Evolutionary conservation across 2,113 vertebrate genomes (phyloP).

Genomic region (Ochotona princeps): DNA sequence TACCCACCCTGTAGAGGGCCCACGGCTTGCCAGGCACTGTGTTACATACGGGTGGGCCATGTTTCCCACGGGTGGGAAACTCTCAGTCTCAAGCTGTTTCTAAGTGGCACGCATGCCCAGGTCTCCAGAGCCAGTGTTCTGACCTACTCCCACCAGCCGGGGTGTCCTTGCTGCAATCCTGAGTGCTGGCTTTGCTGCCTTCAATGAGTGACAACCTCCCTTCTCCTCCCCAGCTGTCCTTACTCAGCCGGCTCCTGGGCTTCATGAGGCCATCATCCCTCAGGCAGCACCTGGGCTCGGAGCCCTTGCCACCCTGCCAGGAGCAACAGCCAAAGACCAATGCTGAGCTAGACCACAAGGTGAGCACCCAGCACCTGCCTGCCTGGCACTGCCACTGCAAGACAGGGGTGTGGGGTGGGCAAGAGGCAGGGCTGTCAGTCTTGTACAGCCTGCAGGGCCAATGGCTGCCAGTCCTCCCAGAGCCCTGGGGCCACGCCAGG

Average conservation of each 20-base stretch:
- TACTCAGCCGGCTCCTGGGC: constrained; percentile 58
- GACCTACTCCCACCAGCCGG: background rate
- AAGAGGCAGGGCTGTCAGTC: background rate
- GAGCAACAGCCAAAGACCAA: constrained; percentile 56
- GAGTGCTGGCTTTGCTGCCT: fast-evolving
- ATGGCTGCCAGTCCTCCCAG: background rate
- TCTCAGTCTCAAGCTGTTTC: background rate
- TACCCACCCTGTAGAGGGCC: background rate
- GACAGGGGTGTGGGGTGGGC: background rate
- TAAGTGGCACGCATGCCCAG: background rate
- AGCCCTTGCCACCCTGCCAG: background rate
- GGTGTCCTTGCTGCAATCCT: background rate
- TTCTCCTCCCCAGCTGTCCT: constrained; percentile 63
- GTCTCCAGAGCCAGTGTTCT: background rate
- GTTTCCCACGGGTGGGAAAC: background rate
- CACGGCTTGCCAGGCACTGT: background rate
- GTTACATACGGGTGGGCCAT: background rate
- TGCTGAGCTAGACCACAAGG: constrained; percentile 62
- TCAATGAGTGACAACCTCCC: background rate
- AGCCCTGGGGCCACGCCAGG: background rate
- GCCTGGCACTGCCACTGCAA: fast-evolving
- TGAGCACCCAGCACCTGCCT: background rate
- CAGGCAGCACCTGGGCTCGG: background rate
- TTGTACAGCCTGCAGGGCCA: background rate
- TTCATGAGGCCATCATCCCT: constrained; percentile 73